A percentile compares a stretch with the other conserved stretches of the same genome.
Evolutionary conservation across 2,888 invertebrate species (phyloP).

Genomic region (Meiosimyza platycephala): DNA sequence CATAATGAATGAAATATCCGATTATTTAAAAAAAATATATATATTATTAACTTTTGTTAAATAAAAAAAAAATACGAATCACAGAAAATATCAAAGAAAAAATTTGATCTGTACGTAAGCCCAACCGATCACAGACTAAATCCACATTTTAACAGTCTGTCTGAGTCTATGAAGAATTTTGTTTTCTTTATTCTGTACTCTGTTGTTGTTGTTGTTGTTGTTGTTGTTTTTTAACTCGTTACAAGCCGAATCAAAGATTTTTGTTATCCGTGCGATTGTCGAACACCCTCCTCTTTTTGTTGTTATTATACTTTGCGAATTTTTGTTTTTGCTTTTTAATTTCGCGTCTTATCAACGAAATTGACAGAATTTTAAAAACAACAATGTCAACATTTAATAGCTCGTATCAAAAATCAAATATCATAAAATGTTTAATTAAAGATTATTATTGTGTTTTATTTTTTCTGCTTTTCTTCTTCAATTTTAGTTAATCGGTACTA

Average conservation of each 20-base stretch:
- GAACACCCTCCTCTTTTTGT: constrained; percentile 12
- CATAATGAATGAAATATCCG: not conserved
- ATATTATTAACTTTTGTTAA: too few relatives aligned
- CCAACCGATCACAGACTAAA: constrained; percentile 57
- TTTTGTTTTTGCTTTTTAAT: not conserved
- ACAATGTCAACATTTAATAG: constrained; percentile 1
- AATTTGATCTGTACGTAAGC: constrained; percentile 47
- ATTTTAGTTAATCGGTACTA: too few relatives aligned
- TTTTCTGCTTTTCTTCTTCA: too few relatives aligned
- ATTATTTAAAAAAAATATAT: too few relatives aligned
- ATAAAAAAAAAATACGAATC: not conserved
- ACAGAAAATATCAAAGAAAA: not conserved
- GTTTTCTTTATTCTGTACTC: not conserved
- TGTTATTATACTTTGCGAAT: constrained; percentile 17
- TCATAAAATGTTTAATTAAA: constrained; percentile 5
- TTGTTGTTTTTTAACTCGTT: not conserved
- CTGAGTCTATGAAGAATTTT: constrained; percentile 26
- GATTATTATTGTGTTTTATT: too few relatives aligned
- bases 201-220: not conserved
- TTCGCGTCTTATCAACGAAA: too few relatives aligned
- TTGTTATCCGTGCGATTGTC: constrained; percentile 31
- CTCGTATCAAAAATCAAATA: not conserved
- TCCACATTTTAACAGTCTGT: constrained; percentile 36
- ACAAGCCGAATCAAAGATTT: constrained; percentile 15
- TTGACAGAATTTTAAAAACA: too few relatives aligned